Conservation (phyloP, 1,140 invertebrate genomes). For the Drosophila parvula region DNA sequence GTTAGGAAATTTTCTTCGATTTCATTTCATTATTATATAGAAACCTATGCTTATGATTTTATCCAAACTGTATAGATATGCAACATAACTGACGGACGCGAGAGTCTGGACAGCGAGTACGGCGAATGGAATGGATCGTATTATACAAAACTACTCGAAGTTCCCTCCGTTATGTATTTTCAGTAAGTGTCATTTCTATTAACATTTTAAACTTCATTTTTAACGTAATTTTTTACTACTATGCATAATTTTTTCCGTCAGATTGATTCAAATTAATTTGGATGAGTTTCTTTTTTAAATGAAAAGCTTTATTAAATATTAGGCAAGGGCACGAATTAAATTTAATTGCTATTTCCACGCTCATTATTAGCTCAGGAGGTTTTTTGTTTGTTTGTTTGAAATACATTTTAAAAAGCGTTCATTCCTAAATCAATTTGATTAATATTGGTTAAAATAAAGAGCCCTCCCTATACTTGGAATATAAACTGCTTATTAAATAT, state of each 20-base stretch:
- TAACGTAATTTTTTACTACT: background rate
- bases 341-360: slow-evolving; percentile 9
- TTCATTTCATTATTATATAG: too few relatives aligned
- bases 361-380: background rate
- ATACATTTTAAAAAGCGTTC: background rate
- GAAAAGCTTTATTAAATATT: slow-evolving; percentile 10
- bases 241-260: background rate
- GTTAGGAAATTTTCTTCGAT: slow-evolving; percentile 12
- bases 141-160: slow-evolving; percentile 11
- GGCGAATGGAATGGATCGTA: background rate
- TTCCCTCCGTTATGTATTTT: slow-evolving; percentile 71
- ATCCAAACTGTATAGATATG: slow-evolving; percentile 26
- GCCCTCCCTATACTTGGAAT: background rate
- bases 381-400: background rate
- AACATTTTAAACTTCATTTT: background rate
- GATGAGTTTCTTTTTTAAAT: slow-evolving; percentile 2
- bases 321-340: slow-evolving; percentile 1
- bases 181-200: slow-evolving; percentile 38
- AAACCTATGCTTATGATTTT: too few relatives aligned
- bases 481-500: slow-evolving; percentile 5
- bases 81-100: slow-evolving; percentile 7
- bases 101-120: background rate
- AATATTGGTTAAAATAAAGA: background rate
- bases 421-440: background rate
- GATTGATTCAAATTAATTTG: slow-evolving; percentile 3